Percentiles rank a stretch among this genome's conserved stretches.
Conservation (phyloP, 2,797 vertebrate species). For the Gadopsis marmoratus region DNA sequence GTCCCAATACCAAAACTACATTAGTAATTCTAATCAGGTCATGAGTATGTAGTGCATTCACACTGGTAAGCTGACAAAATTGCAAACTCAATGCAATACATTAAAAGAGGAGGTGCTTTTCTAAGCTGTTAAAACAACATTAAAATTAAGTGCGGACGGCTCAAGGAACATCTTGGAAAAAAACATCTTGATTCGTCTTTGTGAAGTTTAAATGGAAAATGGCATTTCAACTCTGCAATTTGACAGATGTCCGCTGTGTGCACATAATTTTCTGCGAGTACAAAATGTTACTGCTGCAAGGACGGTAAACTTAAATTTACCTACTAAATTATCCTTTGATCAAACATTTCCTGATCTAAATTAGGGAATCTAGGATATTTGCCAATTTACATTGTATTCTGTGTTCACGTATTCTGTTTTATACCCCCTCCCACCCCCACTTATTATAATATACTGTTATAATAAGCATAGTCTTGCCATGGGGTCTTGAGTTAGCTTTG, state of each 20-base stretch:
- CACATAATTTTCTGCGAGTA: constrained; percentile 6
- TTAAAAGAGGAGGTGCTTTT: not conserved
- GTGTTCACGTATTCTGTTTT: too few relatives aligned
- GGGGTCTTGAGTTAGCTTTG: not conserved
- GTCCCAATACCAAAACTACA: not conserved
- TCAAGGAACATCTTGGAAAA: not conserved
- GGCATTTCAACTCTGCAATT: not conserved
- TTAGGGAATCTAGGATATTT: not conserved
- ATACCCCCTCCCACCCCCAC: too few relatives aligned
- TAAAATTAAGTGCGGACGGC: not conserved
- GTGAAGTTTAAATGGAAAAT: constrained; percentile 21
- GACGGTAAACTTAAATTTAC: not conserved
- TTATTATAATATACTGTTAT: not conserved
- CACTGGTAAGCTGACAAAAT: constrained; percentile 1
- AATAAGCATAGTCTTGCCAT: not conserved
- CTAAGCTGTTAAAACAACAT: not conserved
- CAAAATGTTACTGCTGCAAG: constrained; percentile 1
- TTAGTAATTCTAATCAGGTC: not conserved
- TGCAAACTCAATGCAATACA: not conserved
- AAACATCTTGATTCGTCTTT: not conserved
- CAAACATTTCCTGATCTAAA: constrained; percentile 1
- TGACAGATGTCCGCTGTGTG: constrained; percentile 6
- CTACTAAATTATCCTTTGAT: not conserved
- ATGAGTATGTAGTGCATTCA: not conserved
- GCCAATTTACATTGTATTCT: too few relatives aligned